A percentile compares a stretch with the other conserved stretches of the same genome.
Conservation (phyloP, 1,140 invertebrate genomes). For the Drosophila murphyi region DNA sequence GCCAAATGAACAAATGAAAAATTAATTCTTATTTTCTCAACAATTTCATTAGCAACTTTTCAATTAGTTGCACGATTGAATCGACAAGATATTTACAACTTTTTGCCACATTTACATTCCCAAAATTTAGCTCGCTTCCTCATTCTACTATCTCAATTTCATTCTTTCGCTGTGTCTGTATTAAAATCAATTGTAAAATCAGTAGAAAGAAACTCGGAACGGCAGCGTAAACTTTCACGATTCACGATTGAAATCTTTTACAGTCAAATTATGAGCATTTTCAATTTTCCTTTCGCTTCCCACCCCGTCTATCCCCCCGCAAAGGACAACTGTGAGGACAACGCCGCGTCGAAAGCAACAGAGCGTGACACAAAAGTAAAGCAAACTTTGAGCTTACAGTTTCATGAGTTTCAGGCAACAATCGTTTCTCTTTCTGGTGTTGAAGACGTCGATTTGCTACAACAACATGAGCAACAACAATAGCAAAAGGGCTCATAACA, state of each 20-base stretch:
- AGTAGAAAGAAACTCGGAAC: slow-evolving; percentile 70
- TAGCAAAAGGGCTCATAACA: slow-evolving; percentile 67
- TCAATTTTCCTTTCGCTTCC: slow-evolving; percentile 65
- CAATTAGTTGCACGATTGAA: slow-evolving; percentile 81
- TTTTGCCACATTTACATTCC: slow-evolving; percentile 41
- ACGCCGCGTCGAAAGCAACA: slow-evolving; percentile 54
- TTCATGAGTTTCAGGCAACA: slow-evolving; percentile 66
- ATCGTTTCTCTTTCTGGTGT: slow-evolving; percentile 39
- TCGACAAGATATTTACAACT: slow-evolving; percentile 80
- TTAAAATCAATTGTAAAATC: slow-evolving; percentile 81
- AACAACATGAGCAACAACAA: slow-evolving; percentile 38
- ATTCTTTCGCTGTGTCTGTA: slow-evolving; percentile 29
- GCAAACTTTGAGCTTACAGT: slow-evolving; percentile 79
- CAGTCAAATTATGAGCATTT: slow-evolving; percentile 81
- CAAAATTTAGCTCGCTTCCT: not conserved
- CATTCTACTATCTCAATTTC: not conserved
- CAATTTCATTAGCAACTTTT: slow-evolving; percentile 77
- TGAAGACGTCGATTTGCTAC: slow-evolving; percentile 72
- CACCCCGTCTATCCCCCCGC: not conserved
- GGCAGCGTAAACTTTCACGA: slow-evolving; percentile 67
- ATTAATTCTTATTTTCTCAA: slow-evolving; percentile 56
- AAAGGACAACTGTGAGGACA: not conserved
- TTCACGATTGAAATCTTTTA: slow-evolving; percentile 83
- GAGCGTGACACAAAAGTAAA: slow-evolving; percentile 82
- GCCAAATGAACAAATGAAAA: slow-evolving; percentile 26